Conservation (phyloP, 2,888 invertebrate species). For the Bembecia ichneumoniformis region DNA sequence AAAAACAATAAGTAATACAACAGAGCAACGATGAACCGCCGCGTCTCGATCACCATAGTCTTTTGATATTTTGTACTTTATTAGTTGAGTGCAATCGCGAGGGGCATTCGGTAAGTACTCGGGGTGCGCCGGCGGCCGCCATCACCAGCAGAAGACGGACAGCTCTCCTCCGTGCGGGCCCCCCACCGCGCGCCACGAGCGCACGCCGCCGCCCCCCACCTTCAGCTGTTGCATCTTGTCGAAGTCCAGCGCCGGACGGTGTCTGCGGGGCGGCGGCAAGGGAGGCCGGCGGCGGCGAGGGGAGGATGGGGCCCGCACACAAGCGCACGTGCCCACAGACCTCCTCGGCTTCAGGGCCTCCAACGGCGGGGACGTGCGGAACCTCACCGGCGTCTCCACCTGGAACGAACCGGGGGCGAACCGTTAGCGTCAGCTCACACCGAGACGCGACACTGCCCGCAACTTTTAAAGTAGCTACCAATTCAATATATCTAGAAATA, state of each 20-base stretch:
- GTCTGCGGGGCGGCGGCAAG: slow-evolving; percentile 60
- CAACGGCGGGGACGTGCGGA: slow-evolving; percentile 91
- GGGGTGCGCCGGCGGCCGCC: slow-evolving; percentile 5
- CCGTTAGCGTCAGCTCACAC: slow-evolving; percentile 10
- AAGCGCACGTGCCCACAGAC: slow-evolving; percentile 27
- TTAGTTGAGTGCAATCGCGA: slow-evolving; percentile 22
- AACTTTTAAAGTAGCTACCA: too few relatives aligned
- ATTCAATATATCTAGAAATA: too few relatives aligned
- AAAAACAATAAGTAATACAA: slow-evolving; percentile 16
- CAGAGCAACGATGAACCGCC: too few relatives aligned
- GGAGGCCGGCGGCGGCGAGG: slow-evolving; percentile 60
- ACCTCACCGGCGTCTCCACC: slow-evolving; percentile 86
- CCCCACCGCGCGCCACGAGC: slow-evolving; percentile 80
- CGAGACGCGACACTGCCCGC: slow-evolving; percentile 10
- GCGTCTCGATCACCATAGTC: slow-evolving; percentile 8
- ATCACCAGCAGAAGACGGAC: slow-evolving; percentile 87
- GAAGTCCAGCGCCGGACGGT: slow-evolving; percentile 93
- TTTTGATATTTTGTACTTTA: slow-evolving; percentile 25
- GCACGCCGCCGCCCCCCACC: slow-evolving; percentile 76
- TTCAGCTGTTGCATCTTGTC: slow-evolving; percentile 97
- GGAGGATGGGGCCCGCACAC: slow-evolving; percentile 19
- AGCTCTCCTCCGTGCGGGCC: slow-evolving; percentile 79
- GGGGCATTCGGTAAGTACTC: slow-evolving; percentile 17
- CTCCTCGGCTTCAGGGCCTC: slow-evolving; percentile 86
- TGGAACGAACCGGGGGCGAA: too few relatives aligned